phyloP scores from a whole-genome alignment of 1,140 invertebrate genomes.

The Drosophila pectinifera region DNA sequence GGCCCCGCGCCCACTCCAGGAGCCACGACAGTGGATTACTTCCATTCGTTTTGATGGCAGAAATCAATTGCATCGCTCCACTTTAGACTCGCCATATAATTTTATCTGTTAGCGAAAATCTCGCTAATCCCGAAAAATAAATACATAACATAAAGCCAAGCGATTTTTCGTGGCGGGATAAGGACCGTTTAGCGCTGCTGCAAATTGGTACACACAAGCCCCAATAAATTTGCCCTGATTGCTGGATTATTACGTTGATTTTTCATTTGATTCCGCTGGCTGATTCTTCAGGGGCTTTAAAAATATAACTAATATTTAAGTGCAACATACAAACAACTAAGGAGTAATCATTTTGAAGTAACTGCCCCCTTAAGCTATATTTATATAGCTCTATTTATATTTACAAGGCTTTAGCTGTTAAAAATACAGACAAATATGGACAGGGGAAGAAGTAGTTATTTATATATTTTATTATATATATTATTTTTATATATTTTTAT shows the following conservation, averaged over 20 bases:
- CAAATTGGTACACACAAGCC: slow-evolving; percentile 16
- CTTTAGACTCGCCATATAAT: slow-evolving; percentile 35
- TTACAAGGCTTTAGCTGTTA: too few species aligned
- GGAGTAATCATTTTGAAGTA: too few species aligned
- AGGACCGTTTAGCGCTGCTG: slow-evolving; percentile 1
- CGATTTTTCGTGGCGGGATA: slow-evolving; percentile 11
- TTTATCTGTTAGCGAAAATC: slow-evolving; percentile 21
- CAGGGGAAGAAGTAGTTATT: too few species aligned
- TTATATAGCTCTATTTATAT: too few species aligned
- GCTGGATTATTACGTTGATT: slow-evolving; percentile 22
- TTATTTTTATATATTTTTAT: too few species aligned
- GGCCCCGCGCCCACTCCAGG: background rate
- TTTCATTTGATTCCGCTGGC: slow-evolving; percentile 4
- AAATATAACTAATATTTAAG: background rate
- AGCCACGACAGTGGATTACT: slow-evolving; percentile 45
- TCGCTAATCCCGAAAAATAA: slow-evolving; percentile 33
- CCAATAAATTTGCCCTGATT: slow-evolving; percentile 17
- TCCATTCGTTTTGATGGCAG: slow-evolving; percentile 41
- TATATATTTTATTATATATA: too few species aligned
- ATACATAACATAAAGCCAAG: slow-evolving; percentile 25
- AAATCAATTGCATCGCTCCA: slow-evolving; percentile 39
- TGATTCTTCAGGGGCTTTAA: background rate
- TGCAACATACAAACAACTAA: background rate
- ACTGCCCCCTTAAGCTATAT: background rate
- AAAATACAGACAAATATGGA: too few species aligned